Evolutionary conservation across 2,797 vertebrate genomes (phyloP).

Genomic region (Phoebastria nigripes): DNA sequence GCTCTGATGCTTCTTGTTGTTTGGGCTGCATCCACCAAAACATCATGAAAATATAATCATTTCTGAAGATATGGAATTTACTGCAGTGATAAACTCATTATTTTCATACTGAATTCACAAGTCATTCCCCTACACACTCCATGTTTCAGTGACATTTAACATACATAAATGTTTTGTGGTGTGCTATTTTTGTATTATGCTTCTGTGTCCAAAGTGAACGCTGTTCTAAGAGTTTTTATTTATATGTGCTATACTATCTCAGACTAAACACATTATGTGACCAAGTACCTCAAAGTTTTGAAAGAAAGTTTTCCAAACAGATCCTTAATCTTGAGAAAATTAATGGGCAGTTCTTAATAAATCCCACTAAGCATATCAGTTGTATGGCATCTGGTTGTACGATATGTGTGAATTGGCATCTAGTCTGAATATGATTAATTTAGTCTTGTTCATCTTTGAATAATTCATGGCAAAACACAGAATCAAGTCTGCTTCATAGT

Average conservation of each 20-base stretch:
- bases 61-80: background rate
- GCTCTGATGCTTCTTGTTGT: background rate
- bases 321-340: background rate
- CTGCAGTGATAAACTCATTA: background rate
- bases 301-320: background rate
- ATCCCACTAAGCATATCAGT: background rate
- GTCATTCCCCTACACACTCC: background rate
- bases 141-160: background rate
- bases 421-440: background rate
- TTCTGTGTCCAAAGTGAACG: background rate
- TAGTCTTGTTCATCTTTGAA: background rate
- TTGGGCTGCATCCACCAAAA: background rate
- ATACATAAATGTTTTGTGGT: background rate
- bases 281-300: background rate
- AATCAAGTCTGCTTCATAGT: background rate
- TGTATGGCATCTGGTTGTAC: background rate
- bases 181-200: background rate
- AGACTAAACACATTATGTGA: background rate
- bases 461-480: background rate
- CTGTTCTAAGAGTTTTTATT: background rate
- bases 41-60: background rate
- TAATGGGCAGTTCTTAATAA: background rate
- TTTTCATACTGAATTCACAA: background rate
- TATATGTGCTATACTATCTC: background rate
- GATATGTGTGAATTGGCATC: background rate